These are phyloP conservation scores for Choloepus hoffmanni DNA, from an alignment of 2,113 vertebrate genomes.

Conservation along the genomic window DNA sequence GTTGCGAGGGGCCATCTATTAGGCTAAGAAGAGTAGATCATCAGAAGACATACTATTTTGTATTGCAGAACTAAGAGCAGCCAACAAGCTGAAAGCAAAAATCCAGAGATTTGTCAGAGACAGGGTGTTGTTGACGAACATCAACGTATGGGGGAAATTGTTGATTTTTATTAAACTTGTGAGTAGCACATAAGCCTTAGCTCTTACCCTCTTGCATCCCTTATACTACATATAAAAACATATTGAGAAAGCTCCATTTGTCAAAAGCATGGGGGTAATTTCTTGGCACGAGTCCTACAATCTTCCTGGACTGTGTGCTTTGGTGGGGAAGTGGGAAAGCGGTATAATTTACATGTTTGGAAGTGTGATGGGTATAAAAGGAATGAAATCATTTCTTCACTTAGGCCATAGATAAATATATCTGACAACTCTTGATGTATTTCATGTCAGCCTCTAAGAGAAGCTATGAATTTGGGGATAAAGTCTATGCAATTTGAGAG, in stretches of 20 bases:
- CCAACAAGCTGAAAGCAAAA: background rate
- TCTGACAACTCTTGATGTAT: background rate
- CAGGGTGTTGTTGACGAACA: background rate
- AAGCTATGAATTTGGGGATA: slow-evolving; percentile 49
- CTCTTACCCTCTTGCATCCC: background rate
- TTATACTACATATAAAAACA: background rate
- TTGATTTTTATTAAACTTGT: slow-evolving; percentile 18
- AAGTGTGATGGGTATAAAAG: background rate
- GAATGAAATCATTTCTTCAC: slow-evolving; percentile 24
- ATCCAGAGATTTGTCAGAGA: background rate
- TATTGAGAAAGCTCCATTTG: background rate
- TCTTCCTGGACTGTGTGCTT: background rate
- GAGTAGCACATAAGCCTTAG: background rate
- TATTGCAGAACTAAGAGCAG: background rate
- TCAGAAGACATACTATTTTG: background rate
- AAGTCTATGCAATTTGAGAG: background rate
- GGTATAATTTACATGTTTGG: background rate
- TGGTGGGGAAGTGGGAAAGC: background rate
- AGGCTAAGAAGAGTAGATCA: background rate
- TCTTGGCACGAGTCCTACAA: slow-evolving; percentile 44
- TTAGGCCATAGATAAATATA: background rate
- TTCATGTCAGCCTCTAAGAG: slow-evolving; percentile 50
- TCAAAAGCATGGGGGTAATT: background rate
- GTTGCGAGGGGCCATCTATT: background rate
- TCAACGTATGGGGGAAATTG: background rate